These are phyloP conservation scores for Trissolcus japonicus DNA, from an alignment of 2,888 invertebrate species.

Conservation along the genomic window DNA sequence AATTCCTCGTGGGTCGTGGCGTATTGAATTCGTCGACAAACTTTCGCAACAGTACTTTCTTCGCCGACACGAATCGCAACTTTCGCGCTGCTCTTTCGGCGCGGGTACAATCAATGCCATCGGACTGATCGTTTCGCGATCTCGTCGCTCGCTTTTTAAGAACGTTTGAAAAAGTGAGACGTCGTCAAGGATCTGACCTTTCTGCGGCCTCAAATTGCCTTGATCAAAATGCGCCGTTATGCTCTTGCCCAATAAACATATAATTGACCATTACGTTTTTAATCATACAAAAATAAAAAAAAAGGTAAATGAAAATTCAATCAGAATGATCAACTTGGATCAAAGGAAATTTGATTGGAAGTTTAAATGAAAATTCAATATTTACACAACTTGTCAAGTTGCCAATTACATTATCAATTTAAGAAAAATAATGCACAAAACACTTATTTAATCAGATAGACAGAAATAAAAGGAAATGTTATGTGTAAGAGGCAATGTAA, in stretches of 20 bases:
- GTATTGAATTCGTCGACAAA: constrained; percentile 50
- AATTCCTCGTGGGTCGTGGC: constrained; percentile 5
- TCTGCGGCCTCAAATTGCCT: constrained; percentile 18
- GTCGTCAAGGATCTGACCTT: constrained; percentile 48
- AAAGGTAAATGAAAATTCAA: too few relatives aligned
- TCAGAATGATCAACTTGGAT: too few relatives aligned
- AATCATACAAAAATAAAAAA: too few relatives aligned
- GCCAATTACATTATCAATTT: too few relatives aligned
- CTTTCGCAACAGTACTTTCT: constrained; percentile 53
- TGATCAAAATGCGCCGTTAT: constrained; percentile 22
- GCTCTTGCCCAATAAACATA: neutral
- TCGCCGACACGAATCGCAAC: constrained; percentile 47
- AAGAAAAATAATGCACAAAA: too few relatives aligned
- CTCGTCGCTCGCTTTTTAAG: constrained; percentile 31
- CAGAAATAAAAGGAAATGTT: neutral
- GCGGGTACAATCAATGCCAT: constrained; percentile 42
- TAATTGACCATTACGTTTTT: neutral
- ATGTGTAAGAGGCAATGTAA: neutral
- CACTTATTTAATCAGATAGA: neutral
- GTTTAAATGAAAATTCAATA: too few relatives aligned
- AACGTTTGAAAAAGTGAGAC: constrained; percentile 33
- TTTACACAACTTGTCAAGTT: too few relatives aligned
- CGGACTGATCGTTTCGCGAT: constrained; percentile 17
- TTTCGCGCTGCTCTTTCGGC: constrained; percentile 37
- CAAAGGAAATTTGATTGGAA: too few relatives aligned